Evolutionary conservation across 2,113 vertebrate species (phyloP).

Genomic region (Odontophorus gujanensis): DNA sequence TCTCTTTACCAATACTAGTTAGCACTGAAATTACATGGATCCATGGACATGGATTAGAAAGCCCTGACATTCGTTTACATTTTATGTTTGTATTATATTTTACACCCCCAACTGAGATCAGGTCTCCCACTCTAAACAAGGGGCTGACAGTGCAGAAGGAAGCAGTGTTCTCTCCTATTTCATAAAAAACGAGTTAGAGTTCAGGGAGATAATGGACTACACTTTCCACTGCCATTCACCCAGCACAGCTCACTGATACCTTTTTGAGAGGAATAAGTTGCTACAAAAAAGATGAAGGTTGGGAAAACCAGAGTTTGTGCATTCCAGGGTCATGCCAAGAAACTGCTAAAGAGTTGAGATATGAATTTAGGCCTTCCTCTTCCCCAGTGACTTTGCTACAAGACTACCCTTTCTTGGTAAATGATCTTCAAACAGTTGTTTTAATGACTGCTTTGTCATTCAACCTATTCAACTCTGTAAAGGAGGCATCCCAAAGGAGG

Average conservation of each 20-base stretch:
- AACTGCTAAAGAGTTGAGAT: not conserved
- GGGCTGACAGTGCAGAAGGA: not conserved
- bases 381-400: not conserved
- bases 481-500: slow-evolving; percentile 45
- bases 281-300: not conserved
- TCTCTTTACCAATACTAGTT: not conserved
- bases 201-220: not conserved
- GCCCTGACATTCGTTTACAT: not conserved
- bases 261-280: not conserved
- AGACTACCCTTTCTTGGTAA: slow-evolving; percentile 17
- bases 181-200: not conserved
- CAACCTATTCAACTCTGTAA: not conserved
- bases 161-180: not conserved
- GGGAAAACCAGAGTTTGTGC: not conserved
- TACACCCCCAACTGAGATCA: not conserved
- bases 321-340: not conserved
- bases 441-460: slow-evolving; percentile 50
- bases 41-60: not conserved
- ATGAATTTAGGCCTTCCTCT: not conserved
- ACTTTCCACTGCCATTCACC: not conserved
- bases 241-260: not conserved
- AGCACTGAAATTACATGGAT: not conserved
- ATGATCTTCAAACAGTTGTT: slow-evolving; percentile 30
- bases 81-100: not conserved
- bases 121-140: not conserved